These are phyloP conservation scores for Oligia strigilis DNA, from an alignment of 2,888 invertebrate genomes.

Conservation along the genomic window DNA sequence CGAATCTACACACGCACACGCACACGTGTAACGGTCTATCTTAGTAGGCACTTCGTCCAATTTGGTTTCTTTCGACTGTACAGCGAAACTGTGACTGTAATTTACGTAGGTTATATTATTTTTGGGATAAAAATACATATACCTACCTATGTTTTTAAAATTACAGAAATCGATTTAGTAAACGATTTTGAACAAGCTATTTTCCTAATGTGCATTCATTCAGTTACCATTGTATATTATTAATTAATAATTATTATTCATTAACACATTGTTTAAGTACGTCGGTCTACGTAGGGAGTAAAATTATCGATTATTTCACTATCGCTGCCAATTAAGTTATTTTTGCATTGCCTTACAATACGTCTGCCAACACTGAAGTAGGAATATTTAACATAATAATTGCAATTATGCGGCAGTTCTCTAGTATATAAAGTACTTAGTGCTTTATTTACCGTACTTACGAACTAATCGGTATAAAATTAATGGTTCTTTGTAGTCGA, in stretches of 20 bases:
- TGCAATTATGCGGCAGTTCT: conserved; percentile 4
- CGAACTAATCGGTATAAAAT: not conserved
- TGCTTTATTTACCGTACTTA: conserved; percentile 10
- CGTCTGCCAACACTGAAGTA: not conserved
- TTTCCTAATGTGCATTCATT: not conserved
- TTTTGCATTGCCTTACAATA: not conserved
- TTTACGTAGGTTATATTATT: not conserved
- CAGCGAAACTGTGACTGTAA: not conserved
- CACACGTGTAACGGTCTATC: too few species aligned
- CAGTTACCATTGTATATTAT: not conserved
- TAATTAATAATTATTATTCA: too few species aligned
- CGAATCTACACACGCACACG: too few species aligned
- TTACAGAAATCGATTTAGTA: not conserved
- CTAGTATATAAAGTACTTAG: not conserved
- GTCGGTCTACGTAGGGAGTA: not conserved
- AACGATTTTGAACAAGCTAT: not conserved
- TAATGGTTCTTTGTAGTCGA: conserved; percentile 21
- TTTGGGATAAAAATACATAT: not conserved
- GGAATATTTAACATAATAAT: conserved; percentile 35
- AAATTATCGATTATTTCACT: conserved; percentile 11
- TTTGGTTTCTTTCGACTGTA: not conserved
- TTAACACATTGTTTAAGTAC: not conserved
- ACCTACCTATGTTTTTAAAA: too few species aligned
- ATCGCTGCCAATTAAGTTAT: conserved; percentile 19
- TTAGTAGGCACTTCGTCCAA: not conserved